Conservation (phyloP, 2,797 vertebrate species). For the Philypnodon macrostomus region DNA sequence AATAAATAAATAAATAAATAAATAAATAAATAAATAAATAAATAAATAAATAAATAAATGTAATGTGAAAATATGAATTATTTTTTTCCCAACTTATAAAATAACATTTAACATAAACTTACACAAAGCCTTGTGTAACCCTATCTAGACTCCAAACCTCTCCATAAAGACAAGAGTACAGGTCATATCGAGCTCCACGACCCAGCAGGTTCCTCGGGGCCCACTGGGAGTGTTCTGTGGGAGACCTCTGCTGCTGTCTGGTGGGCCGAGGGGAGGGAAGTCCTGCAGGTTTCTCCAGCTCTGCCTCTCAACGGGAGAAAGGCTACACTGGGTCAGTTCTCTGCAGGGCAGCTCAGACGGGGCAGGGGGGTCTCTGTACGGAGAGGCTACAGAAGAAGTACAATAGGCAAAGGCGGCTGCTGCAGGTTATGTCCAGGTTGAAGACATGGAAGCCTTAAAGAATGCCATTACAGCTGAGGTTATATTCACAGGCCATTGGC, state of each 20-base stretch:
- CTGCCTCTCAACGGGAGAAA: conserved; percentile 35
- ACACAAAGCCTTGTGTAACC: background rate
- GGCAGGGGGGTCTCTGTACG: conserved; percentile 19
- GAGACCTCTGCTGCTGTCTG: conserved; percentile 31
- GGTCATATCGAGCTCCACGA: conserved; percentile 2
- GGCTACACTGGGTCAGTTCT: conserved; percentile 39
- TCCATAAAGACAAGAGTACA: conserved; percentile 9
- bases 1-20: too few species aligned
- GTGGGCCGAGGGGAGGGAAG: conserved; percentile 24
- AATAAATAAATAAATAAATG: too few species aligned
- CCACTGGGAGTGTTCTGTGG: conserved; percentile 28
- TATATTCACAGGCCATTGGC: background rate
- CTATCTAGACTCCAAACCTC: conserved; percentile 1
- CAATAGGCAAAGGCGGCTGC: conserved; percentile 1
- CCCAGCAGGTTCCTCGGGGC: conserved; percentile 26
- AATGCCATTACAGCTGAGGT: too few species aligned
- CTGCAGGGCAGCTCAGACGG: conserved; percentile 26
- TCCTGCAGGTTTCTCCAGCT: conserved; percentile 21
- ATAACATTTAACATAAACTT: too few species aligned
- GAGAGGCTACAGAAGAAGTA: conserved; percentile 10
- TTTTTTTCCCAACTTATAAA: too few species aligned
- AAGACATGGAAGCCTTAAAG: background rate
- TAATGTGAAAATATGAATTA: too few species aligned
- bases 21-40: too few species aligned
- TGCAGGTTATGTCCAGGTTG: conserved; percentile 28